A percentile compares a stretch with the other conserved stretches of the same genome.
These are phyloP conservation scores for Epinotia ramella DNA, from an alignment of 2,888 invertebrate genomes.

Conservation along the genomic window DNA sequence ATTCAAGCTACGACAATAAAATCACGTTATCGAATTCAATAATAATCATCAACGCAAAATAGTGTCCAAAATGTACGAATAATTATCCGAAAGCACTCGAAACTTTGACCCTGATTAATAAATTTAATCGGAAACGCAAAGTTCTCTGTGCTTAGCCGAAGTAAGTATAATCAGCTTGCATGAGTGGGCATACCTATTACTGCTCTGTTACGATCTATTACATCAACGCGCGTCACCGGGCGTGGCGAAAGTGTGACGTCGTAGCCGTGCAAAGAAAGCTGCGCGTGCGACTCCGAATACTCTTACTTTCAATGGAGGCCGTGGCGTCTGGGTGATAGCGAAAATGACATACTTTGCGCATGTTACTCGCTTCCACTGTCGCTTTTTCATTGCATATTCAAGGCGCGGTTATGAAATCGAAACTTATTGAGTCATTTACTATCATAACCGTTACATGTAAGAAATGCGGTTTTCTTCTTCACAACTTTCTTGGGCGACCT, in stretches of 20 bases:
- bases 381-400: conserved; percentile 79
- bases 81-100: too few species aligned
- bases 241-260: conserved; percentile 81
- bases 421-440: conserved; percentile 73
- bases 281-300: conserved; percentile 76
- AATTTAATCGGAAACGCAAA: not conserved
- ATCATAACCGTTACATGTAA: conserved; percentile 41
- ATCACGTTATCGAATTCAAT: too few species aligned
- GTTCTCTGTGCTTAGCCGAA: not conserved
- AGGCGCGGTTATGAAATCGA: conserved; percentile 79
- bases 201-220: conserved; percentile 67
- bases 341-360: conserved; percentile 79
- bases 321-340: conserved; percentile 80
- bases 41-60: too few species aligned
- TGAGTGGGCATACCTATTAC: conserved; percentile 57
- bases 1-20: too few species aligned
- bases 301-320: conserved; percentile 81
- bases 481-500: not conserved
- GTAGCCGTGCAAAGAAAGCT: conserved; percentile 78
- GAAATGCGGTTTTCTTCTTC: conserved; percentile 23
- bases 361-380: conserved; percentile 63
- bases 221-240: conserved; percentile 74
- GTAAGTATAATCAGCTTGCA: conserved; percentile 36
- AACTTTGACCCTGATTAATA: too few species aligned
- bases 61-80: too few species aligned